These are phyloP conservation scores for Nephrotoma flavescens DNA, from an alignment of 2,888 invertebrate species.

Conservation along the genomic window DNA sequence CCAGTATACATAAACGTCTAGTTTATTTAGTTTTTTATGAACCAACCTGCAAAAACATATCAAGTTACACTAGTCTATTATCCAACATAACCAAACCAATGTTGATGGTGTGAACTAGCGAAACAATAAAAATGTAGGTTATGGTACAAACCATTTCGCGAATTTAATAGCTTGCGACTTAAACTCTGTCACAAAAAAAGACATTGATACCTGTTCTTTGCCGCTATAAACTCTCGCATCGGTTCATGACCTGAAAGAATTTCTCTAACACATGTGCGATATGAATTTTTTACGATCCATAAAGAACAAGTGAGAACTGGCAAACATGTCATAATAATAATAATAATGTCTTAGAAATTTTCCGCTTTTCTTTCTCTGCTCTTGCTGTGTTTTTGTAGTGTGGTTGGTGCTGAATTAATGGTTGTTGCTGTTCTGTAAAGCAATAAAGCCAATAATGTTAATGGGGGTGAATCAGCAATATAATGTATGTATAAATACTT, in stretches of 20 bases:
- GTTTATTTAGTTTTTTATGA: background rate
- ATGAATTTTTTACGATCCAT: background rate
- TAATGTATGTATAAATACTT: background rate
- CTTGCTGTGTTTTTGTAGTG: background rate
- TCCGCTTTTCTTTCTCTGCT: background rate
- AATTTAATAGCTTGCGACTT: background rate
- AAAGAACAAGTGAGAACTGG: background rate
- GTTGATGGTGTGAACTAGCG: too few species aligned
- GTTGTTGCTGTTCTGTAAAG: background rate
- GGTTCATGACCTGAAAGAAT: background rate
- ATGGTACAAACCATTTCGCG: background rate
- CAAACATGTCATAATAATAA: background rate
- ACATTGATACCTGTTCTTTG: background rate
- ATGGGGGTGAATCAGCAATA: background rate
- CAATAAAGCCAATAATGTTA: background rate
- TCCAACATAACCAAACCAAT: too few species aligned
- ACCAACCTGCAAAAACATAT: background rate
- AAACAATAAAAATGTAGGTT: background rate
- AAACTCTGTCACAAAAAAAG: background rate
- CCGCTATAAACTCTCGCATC: background rate
- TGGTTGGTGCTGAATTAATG: background rate
- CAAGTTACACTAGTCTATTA: background rate
- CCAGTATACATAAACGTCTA: background rate
- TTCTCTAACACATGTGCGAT: background rate
- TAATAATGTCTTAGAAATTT: background rate